phyloP scores from a whole-genome alignment of 2,888 invertebrate genomes.

The Tenodera sinensis region DNA sequence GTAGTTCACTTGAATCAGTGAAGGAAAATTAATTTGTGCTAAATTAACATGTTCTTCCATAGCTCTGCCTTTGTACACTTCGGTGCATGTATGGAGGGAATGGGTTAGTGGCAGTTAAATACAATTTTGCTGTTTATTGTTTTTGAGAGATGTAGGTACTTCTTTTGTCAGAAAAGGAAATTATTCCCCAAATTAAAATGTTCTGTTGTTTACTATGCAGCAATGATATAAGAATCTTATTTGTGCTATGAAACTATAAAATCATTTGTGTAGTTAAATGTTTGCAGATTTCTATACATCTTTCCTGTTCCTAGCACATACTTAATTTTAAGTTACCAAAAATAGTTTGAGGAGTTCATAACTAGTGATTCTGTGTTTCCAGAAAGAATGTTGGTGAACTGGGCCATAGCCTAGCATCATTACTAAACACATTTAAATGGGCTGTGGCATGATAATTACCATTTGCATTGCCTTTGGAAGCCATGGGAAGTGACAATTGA shows the following conservation, averaged over 20 bases:
- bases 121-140: neutral
- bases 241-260: neutral
- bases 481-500: neutral
- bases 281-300: neutral
- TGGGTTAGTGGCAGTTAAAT: neutral
- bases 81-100: neutral
- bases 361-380: conserved; percentile 26
- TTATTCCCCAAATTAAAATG: neutral
- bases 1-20: neutral
- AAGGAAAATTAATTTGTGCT: neutral
- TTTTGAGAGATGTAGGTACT: neutral
- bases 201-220: neutral
- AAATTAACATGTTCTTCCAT: neutral
- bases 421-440: neutral
- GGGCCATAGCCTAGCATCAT: neutral
- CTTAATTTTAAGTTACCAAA: neutral
- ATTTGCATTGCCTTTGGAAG: conserved; percentile 9
- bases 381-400: conserved; percentile 3
- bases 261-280: neutral
- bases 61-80: neutral
- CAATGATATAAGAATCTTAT: neutral
- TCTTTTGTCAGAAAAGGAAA: neutral
- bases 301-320: neutral
- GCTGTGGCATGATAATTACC: neutral
- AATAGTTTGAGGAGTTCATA: conserved; percentile 12